Base-by-base conservation (phyloP, 2,113 vertebrate species). In the Serinus canaria region DNA sequence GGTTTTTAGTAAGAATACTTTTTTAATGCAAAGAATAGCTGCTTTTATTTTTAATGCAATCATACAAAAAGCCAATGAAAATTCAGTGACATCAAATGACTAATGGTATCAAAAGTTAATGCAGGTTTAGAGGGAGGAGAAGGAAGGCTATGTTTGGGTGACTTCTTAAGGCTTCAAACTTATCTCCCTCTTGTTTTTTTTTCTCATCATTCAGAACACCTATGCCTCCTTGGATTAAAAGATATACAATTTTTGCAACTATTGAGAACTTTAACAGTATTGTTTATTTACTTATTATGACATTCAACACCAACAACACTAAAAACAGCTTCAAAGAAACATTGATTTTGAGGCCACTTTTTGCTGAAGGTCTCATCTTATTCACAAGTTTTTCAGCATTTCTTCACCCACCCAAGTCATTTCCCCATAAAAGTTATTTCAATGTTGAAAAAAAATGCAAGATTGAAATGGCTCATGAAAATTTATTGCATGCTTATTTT, bases 401-500 rank as follows among this genome's bases (percentile, higher is more conserved):
- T 86, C 25, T 83, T 72, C 24, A 25, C 4, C 7, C 4, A 2
- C 8, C 15, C 19, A n/a, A 37, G 50, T 70, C 0, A 87, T 74
- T 92, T 82, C 27, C 39, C 11, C 44, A 44, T 44, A 89, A 20
- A 74, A 91, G 27, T 78, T 81, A 67, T 76, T 93, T 82, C 31
- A 28, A 72, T 37, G 31, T 87, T 85, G 52, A 1, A 10, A 90
- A 78, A 75, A 94, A 85, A 80, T 49, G 30, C 43, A 68, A 72
- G 68, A 90, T 4, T 72, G 90, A 85, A 94, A 77, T 9, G 28
- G 43, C 68, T 67, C 47, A 86, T 88, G 62, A 86, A 95, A 83
- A 82, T 91, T 66, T 85, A 94, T 8, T 85, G 67, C 82, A 52
- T 43, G 30, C n/a, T 87, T 83, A 70, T 83, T 93, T 93, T 94